phyloP scores from a whole-genome alignment of 2,888 invertebrate species.

The Deilephila elpenor region DNA sequence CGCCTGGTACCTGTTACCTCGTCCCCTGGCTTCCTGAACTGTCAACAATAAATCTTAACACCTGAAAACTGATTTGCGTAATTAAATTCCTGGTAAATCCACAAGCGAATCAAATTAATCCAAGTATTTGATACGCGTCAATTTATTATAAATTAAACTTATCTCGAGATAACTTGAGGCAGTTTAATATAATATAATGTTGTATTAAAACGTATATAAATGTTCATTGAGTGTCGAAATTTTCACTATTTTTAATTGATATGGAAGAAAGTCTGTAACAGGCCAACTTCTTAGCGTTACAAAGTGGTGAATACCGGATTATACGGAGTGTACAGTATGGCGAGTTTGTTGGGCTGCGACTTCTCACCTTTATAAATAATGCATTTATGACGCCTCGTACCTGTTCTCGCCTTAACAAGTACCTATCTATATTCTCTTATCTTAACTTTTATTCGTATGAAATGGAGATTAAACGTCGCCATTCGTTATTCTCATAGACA shows the following conservation, averaged over 20 bases:
- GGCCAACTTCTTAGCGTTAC: constrained; percentile 16
- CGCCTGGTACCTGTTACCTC: background rate
- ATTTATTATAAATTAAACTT: constrained; percentile 20
- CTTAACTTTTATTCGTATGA: constrained; percentile 10
- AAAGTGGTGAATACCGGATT: constrained; percentile 1
- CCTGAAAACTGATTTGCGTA: constrained; percentile 8
- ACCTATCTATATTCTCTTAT: constrained; percentile 4
- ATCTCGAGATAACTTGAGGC: constrained; percentile 1
- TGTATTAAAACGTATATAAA: background rate
- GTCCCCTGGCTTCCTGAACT: background rate
- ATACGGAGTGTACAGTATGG: constrained; percentile 19
- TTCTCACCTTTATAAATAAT: constrained; percentile 18
- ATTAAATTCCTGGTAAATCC: constrained; percentile 9
- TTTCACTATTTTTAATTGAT: constrained; percentile 27
- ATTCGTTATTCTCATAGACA: constrained; percentile 1
- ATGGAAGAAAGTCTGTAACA: constrained; percentile 15
- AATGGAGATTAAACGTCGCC: background rate
- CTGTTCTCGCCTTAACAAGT: constrained; percentile 10
- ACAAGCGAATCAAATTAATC: constrained; percentile 20
- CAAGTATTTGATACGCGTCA: constrained; percentile 8
- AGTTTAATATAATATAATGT: constrained; percentile 11
- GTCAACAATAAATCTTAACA: constrained; percentile 4
- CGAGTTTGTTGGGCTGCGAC: background rate
- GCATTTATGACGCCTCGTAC: constrained; percentile 9
- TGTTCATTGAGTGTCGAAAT: constrained; percentile 20